Evolutionary conservation across 2,113 vertebrate genomes (phyloP).

Genomic region (Hippolais icterina): DNA sequence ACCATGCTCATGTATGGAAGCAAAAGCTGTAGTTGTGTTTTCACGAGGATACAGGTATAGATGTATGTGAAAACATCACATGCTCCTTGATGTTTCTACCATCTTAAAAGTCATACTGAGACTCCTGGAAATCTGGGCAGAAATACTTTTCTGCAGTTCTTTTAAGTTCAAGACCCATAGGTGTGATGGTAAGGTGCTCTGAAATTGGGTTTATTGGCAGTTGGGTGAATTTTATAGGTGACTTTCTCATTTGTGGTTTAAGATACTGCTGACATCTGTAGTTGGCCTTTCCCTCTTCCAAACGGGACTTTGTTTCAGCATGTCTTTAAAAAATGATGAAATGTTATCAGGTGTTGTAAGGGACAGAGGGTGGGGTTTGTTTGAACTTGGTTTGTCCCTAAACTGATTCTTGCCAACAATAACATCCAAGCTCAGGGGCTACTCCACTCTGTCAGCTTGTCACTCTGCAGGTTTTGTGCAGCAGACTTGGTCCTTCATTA

Average conservation of each 20-base stretch:
- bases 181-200: background rate
- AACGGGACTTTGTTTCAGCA: background rate
- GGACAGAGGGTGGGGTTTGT: background rate
- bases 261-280: background rate
- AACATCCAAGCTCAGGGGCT: background rate
- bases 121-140: background rate
- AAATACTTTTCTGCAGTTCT: background rate
- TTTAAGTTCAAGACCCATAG: background rate
- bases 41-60: background rate
- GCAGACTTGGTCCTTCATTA: background rate
- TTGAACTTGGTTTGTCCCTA: background rate
- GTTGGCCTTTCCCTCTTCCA: background rate
- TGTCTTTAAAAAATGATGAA: background rate
- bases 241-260: background rate
- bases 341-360: background rate
- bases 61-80: background rate
- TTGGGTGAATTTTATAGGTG: background rate
- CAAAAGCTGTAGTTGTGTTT: background rate
- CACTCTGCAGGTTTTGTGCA: background rate
- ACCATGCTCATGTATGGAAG: background rate
- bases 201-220: background rate
- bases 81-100: background rate
- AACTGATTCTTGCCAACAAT: background rate
- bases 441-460: background rate
- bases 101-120: background rate